Evolutionary conservation across 2,888 invertebrate genomes (phyloP), one percentile per base, ranked within the genome.

Genomic region (Subacronicta megacephala): DNA sequence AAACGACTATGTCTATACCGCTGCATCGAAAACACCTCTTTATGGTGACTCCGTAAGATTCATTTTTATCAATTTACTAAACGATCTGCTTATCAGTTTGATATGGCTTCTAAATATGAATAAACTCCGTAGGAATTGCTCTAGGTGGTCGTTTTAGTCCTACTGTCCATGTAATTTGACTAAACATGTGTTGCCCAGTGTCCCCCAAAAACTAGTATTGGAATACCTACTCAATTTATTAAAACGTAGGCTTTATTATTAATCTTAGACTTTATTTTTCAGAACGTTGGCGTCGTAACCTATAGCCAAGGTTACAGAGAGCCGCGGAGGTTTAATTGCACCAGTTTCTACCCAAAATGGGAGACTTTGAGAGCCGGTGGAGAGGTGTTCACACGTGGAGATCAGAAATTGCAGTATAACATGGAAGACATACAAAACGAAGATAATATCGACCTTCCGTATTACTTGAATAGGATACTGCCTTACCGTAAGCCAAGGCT

Each of bases 281-380:
- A 92, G 92, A 77, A 84, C 31, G 47, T 72, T 16, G 68, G 63
- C 1, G 26, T 83, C 4, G 72, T 85, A 9, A 82, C 75, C 0
- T 92, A 75, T 65, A 80, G 77, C 50, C 72, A 84, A 37, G 92
- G 90, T 3, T 62, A 72, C 15, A 77, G 49, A 38, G 7, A 61
- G 1, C 66, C 84, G 2, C 78, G 63, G 53, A 71, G 74, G 36
- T 92, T 90, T 60, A 65, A 84, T 5, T 56, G 63, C 29, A 75
- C 65, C 3, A 79, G 56, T 17, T 92, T 91, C 51, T 84, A 80
- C 43, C 86, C 90, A 0, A 81, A 86, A 53, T 93, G 93, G 93
- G 93, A 91, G 63, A 88, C 73, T 49, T 69, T 90, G n/a, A 75
- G 85, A 58, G 26, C 63, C 5, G 70, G 49, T n/a, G 82, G 83